A percentile compares a stretch with the other conserved stretches of the same genome.
phyloP scores from a whole-genome alignment of 2,113 vertebrate genomes.

The Cebus imitator region DNA sequence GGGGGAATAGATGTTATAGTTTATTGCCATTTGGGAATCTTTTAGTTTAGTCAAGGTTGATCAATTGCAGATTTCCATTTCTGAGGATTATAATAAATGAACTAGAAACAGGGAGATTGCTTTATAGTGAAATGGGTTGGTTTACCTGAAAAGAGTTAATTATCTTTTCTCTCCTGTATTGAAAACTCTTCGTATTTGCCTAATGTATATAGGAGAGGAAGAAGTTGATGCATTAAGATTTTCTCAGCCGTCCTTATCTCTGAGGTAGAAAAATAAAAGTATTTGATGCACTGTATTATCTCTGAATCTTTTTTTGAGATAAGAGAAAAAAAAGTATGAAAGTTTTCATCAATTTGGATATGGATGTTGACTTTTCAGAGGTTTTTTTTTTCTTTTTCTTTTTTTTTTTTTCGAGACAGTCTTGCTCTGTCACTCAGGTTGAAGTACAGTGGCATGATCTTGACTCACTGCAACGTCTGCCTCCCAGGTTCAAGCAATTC shows the following conservation, averaged over 20 bases:
- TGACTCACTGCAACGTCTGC: too few species aligned
- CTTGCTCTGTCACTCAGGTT: too few species aligned
- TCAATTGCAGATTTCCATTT: constrained; percentile 14
- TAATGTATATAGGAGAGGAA: neutral
- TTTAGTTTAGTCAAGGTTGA: constrained; percentile 44
- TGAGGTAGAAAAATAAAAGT: neutral
- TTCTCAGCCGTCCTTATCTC: neutral
- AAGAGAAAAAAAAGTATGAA: neutral
- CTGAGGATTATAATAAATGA: constrained; percentile 27
- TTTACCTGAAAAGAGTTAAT: constrained; percentile 38
- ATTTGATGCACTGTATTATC: neutral
- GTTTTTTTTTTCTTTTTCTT: neutral
- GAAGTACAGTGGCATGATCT: too few species aligned
- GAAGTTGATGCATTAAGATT: neutral
- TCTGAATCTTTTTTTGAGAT: neutral
- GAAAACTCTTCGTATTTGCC: neutral
- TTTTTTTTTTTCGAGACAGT: too few species aligned
- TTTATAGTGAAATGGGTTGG: neutral
- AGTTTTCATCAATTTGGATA: neutral
- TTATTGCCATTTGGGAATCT: constrained; percentile 11
- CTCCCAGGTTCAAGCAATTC: too few species aligned
- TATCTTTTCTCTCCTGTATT: constrained; percentile 2
- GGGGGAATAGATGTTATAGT: neutral
- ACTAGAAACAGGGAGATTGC: neutral
- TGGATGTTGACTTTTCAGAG: neutral